These are phyloP conservation scores for Peromyscus nudipes DNA, from an alignment of 2,797 vertebrate genomes.

Conservation along the genomic window DNA sequence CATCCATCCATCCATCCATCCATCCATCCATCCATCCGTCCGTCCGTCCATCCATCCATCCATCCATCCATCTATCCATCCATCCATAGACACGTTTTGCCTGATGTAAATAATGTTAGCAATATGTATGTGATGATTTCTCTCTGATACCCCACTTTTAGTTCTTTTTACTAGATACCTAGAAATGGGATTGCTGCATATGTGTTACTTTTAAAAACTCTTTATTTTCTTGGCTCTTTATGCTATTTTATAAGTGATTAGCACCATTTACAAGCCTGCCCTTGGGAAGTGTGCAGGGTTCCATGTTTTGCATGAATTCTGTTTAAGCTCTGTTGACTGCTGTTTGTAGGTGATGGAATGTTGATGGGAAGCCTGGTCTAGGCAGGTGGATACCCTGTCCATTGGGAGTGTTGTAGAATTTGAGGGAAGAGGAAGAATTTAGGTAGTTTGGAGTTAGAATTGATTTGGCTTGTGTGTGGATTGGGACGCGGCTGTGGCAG, in stretches of 20 bases:
- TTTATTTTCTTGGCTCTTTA: not conserved
- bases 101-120: not conserved
- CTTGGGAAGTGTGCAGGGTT: not conserved
- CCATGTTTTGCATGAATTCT: not conserved
- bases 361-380: not conserved
- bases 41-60: too few species aligned
- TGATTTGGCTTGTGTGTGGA: not conserved
- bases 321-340: not conserved
- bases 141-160: not conserved
- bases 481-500: not conserved
- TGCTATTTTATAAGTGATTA: not conserved
- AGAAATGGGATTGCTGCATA: not conserved
- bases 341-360: not conserved
- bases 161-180: not conserved
- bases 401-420: not conserved
- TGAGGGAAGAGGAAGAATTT: constrained; percentile 37
- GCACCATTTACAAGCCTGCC: not conserved
- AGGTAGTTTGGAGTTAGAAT: constrained; percentile 15
- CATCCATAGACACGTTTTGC: not conserved
- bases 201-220: not conserved
- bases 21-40: too few species aligned
- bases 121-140: not conserved
- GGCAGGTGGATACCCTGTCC: not conserved
- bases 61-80: too few species aligned
- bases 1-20: too few species aligned